Evolutionary conservation across 2,113 vertebrate genomes (phyloP).

Genomic region (Hassar affinis): DNA sequence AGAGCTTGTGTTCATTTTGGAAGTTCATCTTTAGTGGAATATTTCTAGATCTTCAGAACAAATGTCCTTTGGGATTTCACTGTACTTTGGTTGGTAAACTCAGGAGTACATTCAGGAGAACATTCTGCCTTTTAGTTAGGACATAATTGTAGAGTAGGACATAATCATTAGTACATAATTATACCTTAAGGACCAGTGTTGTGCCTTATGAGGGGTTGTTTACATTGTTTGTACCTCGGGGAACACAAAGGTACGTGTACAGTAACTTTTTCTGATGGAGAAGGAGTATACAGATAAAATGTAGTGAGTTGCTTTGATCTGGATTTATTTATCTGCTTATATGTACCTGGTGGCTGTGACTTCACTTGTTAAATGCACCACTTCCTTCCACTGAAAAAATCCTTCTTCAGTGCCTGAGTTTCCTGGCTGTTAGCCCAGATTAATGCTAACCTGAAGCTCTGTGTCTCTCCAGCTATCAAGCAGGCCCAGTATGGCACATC

Average conservation of each 20-base stretch:
- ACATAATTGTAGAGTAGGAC: slow-evolving; percentile 2
- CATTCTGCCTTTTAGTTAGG: background rate
- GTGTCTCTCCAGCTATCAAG: slow-evolving; percentile 52
- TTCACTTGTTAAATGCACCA: background rate
- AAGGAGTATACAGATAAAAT: background rate
- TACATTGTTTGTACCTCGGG: background rate
- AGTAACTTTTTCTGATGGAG: too few relatives aligned
- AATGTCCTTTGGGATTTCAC: background rate
- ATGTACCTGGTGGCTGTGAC: background rate
- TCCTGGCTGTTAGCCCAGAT: background rate
- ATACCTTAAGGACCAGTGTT: background rate
- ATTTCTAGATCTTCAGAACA: background rate
- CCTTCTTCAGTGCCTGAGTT: background rate
- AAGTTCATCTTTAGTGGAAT: background rate
- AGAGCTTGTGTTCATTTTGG: background rate
- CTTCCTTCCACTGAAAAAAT: too few relatives aligned
- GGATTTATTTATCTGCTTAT: background rate
- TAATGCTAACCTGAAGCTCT: background rate
- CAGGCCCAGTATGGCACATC: slow-evolving; percentile 72
- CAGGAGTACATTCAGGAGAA: background rate
- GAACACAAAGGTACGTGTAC: background rate
- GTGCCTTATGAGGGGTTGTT: background rate
- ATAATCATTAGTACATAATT: background rate
- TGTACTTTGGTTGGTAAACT: background rate
- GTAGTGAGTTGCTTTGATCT: background rate